phyloP scores from a whole-genome alignment of 2,113 vertebrate species.

The Hylia prasina region DNA sequence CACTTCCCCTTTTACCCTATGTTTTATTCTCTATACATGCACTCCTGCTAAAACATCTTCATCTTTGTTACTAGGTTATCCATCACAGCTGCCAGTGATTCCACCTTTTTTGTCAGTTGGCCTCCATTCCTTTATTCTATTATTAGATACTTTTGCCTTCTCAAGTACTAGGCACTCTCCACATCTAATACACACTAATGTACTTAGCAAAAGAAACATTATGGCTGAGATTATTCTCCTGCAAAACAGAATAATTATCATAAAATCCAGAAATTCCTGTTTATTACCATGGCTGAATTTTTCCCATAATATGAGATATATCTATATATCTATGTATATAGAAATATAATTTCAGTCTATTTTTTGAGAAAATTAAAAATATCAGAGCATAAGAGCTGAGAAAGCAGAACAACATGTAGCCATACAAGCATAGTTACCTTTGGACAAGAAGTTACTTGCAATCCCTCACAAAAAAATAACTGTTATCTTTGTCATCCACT shows the following conservation, averaged over 20 bases:
- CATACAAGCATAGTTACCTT: neutral
- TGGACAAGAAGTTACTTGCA: neutral
- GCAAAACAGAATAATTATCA: neutral
- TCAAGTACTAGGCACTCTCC: neutral
- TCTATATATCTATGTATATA: neutral
- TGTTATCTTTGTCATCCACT: neutral
- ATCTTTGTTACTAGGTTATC: conserved; percentile 53
- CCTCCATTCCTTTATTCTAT: neutral
- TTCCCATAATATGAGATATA: neutral
- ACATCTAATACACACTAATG: neutral
- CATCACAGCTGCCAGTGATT: conserved; percentile 30
- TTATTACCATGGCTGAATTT: neutral
- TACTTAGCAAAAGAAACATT: neutral
- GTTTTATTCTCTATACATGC: conserved; percentile 8
- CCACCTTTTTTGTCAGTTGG: neutral
- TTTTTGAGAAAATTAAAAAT: neutral
- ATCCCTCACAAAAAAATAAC: neutral
- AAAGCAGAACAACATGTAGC: neutral
- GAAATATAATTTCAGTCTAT: neutral
- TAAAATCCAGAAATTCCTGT: neutral
- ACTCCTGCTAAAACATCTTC: conserved; percentile 33
- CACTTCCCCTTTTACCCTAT: neutral
- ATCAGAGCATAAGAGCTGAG: neutral
- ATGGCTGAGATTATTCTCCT: neutral
- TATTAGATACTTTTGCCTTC: conserved; percentile 11